A percentile compares a stretch with the other conserved stretches of the same genome.
These are phyloP conservation scores for Chionis minor DNA, from an alignment of 2,113 vertebrate species.

Conservation along the genomic window DNA sequence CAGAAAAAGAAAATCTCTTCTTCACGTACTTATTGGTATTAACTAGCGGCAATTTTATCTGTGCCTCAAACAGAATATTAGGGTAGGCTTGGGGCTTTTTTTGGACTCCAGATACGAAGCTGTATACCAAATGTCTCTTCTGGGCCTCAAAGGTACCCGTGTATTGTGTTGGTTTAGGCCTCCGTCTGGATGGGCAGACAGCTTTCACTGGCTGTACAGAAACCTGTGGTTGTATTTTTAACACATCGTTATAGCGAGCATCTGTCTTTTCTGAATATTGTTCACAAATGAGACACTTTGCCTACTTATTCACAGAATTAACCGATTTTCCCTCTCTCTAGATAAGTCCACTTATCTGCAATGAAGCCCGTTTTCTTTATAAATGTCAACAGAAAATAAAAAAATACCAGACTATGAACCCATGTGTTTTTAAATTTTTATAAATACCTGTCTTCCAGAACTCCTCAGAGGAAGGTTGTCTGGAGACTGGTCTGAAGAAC, in stretches of 20 bases:
- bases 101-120: not conserved
- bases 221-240: not conserved
- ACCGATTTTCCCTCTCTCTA: not conserved
- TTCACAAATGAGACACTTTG: not conserved
- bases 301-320: not conserved
- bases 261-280: not conserved
- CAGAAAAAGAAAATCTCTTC: not conserved
- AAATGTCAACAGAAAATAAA: not conserved
- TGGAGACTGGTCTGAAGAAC: constrained; percentile 75
- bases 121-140: not conserved
- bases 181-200: not conserved
- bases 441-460: constrained; percentile 87
- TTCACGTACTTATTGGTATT: not conserved
- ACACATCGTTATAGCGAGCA: not conserved
- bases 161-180: not conserved
- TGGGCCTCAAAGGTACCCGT: not conserved
- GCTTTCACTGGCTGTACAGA: not conserved
- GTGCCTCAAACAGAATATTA: not conserved
- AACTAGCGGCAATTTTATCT: not conserved
- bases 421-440: not conserved
- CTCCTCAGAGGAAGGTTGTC: constrained; percentile 86
- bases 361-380: not conserved
- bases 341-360: not conserved
- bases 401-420: not conserved
- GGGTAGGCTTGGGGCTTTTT: not conserved